These are phyloP conservation scores for Drosophila neonasuta DNA, from an alignment of 2,888 invertebrate genomes.

Conservation along the genomic window DNA sequence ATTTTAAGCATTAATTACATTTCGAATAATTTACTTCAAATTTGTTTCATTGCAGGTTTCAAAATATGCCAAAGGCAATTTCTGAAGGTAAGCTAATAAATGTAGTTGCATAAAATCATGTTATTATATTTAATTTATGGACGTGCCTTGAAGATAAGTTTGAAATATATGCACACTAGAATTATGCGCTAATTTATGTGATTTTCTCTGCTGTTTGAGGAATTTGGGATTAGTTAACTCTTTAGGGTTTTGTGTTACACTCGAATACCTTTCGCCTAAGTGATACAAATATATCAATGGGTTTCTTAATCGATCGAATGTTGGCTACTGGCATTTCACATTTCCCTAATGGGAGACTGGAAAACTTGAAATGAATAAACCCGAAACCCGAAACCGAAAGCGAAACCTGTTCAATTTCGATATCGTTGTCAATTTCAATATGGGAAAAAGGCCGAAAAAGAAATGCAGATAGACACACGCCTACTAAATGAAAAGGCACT, in stretches of 20 bases:
- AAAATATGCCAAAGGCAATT: too few species aligned
- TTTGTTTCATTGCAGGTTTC: too few species aligned
- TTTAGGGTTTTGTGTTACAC: neutral
- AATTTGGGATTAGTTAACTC: neutral
- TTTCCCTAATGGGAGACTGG: constrained; percentile 63
- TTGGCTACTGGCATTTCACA: constrained; percentile 73
- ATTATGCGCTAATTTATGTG: constrained; percentile 8
- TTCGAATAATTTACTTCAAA: too few species aligned
- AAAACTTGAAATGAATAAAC: constrained; percentile 50
- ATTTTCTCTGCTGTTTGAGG: neutral
- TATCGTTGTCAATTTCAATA: constrained; percentile 69
- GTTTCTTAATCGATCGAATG: constrained; percentile 65
- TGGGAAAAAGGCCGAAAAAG: constrained; percentile 56
- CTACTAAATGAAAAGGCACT: constrained; percentile 78
- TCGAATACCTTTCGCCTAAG: constrained; percentile 58
- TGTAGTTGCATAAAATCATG: neutral
- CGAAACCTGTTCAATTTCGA: constrained; percentile 45
- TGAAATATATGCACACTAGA: neutral
- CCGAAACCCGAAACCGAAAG: constrained; percentile 23
- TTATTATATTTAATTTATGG: neutral
- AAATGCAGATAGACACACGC: constrained; percentile 53
- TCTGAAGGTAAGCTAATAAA: neutral
- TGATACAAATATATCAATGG: constrained; percentile 67
- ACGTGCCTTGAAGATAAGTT: neutral
- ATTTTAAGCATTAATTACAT: too few species aligned